Evolutionary conservation across 2,797 vertebrate species (phyloP).

Genomic region (Gobionotothen gibberifrons): DNA sequence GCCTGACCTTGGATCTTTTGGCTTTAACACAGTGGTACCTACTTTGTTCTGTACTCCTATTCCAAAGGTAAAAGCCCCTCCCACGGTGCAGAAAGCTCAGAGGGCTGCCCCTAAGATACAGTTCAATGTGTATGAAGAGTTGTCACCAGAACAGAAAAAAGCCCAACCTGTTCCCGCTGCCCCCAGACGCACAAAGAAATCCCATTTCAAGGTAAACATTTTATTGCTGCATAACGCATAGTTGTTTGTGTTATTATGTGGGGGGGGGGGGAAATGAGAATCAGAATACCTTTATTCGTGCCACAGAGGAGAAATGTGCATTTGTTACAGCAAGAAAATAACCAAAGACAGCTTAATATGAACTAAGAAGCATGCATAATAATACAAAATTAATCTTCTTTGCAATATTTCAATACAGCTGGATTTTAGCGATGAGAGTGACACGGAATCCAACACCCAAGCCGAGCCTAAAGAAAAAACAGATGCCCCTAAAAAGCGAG

Average conservation of each 20-base stretch:
- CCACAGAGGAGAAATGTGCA: too few species aligned
- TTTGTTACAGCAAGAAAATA: too few species aligned
- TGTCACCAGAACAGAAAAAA: conserved; percentile 69
- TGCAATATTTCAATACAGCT: conserved; percentile 77
- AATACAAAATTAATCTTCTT: background rate
- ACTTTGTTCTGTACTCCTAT: conserved; percentile 80
- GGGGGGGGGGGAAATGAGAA: too few species aligned
- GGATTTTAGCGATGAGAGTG: conserved; percentile 93
- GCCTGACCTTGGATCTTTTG: conserved; percentile 52
- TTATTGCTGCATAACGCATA: background rate
- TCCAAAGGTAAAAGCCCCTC: conserved; percentile 41
- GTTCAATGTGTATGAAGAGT: conserved; percentile 90
- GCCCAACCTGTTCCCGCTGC: conserved; percentile 83
- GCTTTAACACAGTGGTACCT: conserved; percentile 72
- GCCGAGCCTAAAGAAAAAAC: conserved; percentile 59
- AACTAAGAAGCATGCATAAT: too few species aligned
- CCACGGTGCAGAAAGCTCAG: conserved; percentile 45
- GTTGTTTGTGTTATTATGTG: background rate
- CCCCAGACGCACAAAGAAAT: conserved; percentile 85
- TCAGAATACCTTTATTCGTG: too few species aligned
- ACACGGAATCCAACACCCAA: conserved; percentile 74
- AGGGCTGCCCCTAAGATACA: conserved; percentile 67
- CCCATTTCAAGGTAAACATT: conserved; percentile 82
- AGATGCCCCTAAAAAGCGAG: conserved; percentile 47
- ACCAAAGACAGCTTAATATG: too few species aligned